A percentile compares a stretch with the other conserved stretches of the same genome.
Evolutionary conservation across 2,113 vertebrate genomes (phyloP).

Genomic region (Anolis sagrei): DNA sequence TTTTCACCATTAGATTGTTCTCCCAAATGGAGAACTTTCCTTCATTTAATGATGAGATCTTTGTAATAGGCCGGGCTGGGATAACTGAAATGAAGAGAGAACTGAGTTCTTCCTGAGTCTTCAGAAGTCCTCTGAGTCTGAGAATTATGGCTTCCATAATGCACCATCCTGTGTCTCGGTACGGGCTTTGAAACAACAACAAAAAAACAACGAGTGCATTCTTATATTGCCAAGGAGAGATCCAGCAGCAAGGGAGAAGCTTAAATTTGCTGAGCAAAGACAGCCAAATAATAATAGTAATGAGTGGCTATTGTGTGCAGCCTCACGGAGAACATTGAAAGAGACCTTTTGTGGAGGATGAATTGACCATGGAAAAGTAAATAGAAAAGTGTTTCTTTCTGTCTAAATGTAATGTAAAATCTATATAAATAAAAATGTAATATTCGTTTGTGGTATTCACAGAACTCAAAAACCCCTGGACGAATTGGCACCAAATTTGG

Average conservation of each 20-base stretch:
- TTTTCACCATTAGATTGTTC: background rate
- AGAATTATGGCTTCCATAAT: slow-evolving; percentile 68
- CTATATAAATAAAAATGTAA: too few relatives aligned
- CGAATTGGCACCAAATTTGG: too few relatives aligned
- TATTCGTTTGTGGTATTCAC: too few relatives aligned
- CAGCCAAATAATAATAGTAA: slow-evolving; percentile 62
- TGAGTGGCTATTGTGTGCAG: slow-evolving; percentile 64
- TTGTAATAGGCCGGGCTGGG: slow-evolving; percentile 43
- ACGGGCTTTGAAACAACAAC: background rate
- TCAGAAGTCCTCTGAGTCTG: slow-evolving; percentile 62
- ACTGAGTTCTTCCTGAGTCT: slow-evolving; percentile 53
- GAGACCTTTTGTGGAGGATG: slow-evolving; percentile 39
- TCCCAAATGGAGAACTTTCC: slow-evolving; percentile 40
- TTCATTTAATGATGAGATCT: slow-evolving; percentile 60
- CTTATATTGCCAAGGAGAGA: slow-evolving; percentile 60
- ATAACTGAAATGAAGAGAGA: slow-evolving; percentile 58
- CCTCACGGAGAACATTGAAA: slow-evolving; percentile 48
- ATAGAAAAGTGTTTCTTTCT: slow-evolving; percentile 32
- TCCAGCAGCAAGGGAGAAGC: slow-evolving; percentile 8
- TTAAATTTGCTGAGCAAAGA: slow-evolving; percentile 35
- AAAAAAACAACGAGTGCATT: background rate
- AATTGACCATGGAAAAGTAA: slow-evolving; percentile 57
- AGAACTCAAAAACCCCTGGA: too few relatives aligned
- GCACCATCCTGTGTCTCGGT: slow-evolving; percentile 66
- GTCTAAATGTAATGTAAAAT: too few relatives aligned